Evolutionary conservation across 2,113 vertebrate genomes (phyloP), one percentile per base, ranked within the genome.

Genomic region (Ardeotis arabs): DNA sequence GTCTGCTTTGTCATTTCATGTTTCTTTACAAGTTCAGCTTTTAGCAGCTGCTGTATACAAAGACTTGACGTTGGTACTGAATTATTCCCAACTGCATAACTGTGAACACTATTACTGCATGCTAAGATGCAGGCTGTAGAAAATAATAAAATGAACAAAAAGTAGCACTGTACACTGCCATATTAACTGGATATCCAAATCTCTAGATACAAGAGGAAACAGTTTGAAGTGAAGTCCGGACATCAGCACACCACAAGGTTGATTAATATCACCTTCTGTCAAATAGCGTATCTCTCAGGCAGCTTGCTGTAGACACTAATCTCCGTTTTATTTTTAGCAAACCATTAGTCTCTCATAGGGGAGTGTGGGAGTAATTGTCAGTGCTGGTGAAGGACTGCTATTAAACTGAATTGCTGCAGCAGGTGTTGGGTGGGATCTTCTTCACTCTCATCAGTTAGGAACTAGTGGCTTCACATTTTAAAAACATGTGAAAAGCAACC

Each of bases 291-390:
- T 79, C 25, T 77, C 77, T 88, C 4, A 7, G 60, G 33, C 73
- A 64, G 41, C 63, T 95, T 4, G 9, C 52, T 93, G 70, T 60
- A 97, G 81, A 84, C 22, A 31, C 77, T 76, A 94, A 96, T 97
- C 97, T 98, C 93, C 0, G 27, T 41, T 97, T 98, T 98, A 98
- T 98, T 98, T 98, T 98, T 98, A 98, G 98, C 93, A 97, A 97
- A 94, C 96, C 96, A 98, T 98, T 98, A 98, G 96, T 96, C 96
- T 97, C 96, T 98, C 93, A 72, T 84, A 69, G 89, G 85, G 94
- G 96, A 97, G 96, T 73, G 97, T 98, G 96, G 97, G 97, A 98
- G 95, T 97, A 97, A 97, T 98, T 98, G 95, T 97, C 97, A 97
- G 92, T 97, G 96, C 84, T 94, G 60, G 92, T 91, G 96, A 95